Evolutionary conservation across 2,113 vertebrate species (phyloP).

Genomic region (Apodemus speciosus): DNA sequence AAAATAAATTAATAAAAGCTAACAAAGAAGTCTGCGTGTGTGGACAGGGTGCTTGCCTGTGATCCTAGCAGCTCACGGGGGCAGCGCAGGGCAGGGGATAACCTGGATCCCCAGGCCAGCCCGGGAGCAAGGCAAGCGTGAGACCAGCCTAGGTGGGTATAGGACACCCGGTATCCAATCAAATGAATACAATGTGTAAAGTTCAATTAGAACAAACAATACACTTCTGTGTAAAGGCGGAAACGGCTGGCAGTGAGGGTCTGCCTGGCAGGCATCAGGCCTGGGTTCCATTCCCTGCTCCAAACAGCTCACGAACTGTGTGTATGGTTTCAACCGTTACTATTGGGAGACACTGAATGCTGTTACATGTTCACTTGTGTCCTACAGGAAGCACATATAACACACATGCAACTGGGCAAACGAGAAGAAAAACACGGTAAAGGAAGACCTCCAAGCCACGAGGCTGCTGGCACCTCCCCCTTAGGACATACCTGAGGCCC

Average conservation of each 20-base stretch:
- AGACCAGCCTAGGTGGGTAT: background rate
- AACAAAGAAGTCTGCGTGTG: background rate
- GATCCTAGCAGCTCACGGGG: background rate
- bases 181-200: background rate
- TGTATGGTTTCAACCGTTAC: background rate
- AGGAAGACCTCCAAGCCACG: rapidly evolving
- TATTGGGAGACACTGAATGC: background rate
- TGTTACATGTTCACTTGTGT: background rate
- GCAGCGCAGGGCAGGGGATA: background rate
- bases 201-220: background rate
- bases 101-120: background rate
- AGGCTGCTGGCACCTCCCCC: rapidly evolving
- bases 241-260: background rate
- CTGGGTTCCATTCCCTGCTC: background rate
- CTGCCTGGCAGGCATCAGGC: background rate
- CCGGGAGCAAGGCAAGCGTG: background rate
- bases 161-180: background rate
- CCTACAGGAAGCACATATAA: background rate
- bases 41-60: background rate
- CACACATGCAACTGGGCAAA: background rate
- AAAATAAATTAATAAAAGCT: background rate
- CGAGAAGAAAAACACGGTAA: background rate
- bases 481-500: slow-evolving; percentile 65
- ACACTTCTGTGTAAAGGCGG: no score
- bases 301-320: background rate